Base-by-base conservation (phyloP, 2,113 vertebrate genomes). In the Oreamnos americanus region DNA sequence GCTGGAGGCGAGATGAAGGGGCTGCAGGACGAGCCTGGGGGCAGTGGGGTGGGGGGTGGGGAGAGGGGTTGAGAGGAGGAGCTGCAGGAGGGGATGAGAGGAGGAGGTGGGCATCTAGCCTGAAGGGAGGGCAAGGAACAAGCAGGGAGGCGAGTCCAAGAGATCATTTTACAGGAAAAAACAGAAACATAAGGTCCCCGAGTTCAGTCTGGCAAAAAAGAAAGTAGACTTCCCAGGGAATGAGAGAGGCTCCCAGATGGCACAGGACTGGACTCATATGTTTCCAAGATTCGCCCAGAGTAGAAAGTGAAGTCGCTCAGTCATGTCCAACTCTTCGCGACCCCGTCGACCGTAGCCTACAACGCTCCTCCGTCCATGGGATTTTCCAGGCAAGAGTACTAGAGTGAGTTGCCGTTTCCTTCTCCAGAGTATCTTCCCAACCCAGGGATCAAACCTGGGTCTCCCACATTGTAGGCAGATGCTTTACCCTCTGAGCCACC, bases 21-120 rank as follows among this genome's bases (percentile, higher is more conserved):
- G 36, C 87, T 53, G 19, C 45, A 60, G 25, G 33, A 58, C 43
- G 4, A 2, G 13, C 19, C 64, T 67, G 60, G 11, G 36, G 15
- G 7, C 3, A 2, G 3, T 5, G 9, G 62, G 55, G 55, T 0
- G 0, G 19, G 13, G 25, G 21, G 6, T 3, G 7, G 33, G 12
- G 26, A 14, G 25, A 26, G 6, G 71, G 74, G 14, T 16, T 17
- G 12, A 55, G 53, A 28, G 7, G 17, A 23, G 23, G 64, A n/a
- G 14, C 62, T 33, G 33, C 16, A 8, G 5, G 15, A 64, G 13
- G n/a, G 9, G 16, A 1, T 16, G 33, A 15, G 43, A 26, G 23
- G 14, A n/a, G 17, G 2, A 1, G 13, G 1, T 28, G 7, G 23
- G 28, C 25, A 4, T 60, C 36, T 30, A 28, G 11, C 28, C n/a